phyloP scores from a whole-genome alignment of 2,113 vertebrate species.

The Pogonocichla stellata region DNA sequence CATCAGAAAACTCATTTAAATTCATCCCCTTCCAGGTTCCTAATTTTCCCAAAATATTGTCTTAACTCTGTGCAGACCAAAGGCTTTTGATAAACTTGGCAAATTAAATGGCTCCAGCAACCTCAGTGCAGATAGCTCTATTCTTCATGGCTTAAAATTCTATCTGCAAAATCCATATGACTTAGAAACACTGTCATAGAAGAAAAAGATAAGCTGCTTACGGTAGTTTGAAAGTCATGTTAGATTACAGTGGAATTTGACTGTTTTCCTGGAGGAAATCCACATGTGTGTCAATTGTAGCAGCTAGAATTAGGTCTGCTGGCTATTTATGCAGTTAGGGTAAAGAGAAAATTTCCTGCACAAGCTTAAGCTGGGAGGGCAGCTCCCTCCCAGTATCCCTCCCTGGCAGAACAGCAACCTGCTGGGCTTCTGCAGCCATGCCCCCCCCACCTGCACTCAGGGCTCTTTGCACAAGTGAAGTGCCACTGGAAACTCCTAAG shows the following conservation, averaged over 20 bases:
- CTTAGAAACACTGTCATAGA: not conserved
- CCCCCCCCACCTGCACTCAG: rapidly evolving
- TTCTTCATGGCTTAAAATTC: conserved; percentile 9
- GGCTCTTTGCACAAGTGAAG: not conserved
- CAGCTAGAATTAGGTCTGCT: not conserved
- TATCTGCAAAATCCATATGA: not conserved
- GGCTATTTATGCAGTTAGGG: not conserved
- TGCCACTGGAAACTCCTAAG: not conserved
- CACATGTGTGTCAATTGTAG: not conserved
- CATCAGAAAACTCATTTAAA: not conserved
- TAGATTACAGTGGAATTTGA: not conserved
- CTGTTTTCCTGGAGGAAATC: not conserved
- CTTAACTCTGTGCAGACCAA: not conserved
- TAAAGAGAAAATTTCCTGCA: not conserved
- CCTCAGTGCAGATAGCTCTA: not conserved
- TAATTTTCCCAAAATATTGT: not conserved
- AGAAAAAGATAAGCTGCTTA: conserved; percentile 26
- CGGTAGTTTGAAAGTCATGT: not conserved
- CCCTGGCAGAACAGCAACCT: not conserved
- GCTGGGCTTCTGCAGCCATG: not conserved
- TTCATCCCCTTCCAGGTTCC: not conserved
- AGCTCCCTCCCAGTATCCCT: not conserved
- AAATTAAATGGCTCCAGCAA: not conserved
- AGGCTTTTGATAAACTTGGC: not conserved
- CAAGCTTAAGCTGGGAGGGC: not conserved